phyloP scores from a whole-genome alignment of 2,113 vertebrate genomes.

The Lophius piscatorius region DNA sequence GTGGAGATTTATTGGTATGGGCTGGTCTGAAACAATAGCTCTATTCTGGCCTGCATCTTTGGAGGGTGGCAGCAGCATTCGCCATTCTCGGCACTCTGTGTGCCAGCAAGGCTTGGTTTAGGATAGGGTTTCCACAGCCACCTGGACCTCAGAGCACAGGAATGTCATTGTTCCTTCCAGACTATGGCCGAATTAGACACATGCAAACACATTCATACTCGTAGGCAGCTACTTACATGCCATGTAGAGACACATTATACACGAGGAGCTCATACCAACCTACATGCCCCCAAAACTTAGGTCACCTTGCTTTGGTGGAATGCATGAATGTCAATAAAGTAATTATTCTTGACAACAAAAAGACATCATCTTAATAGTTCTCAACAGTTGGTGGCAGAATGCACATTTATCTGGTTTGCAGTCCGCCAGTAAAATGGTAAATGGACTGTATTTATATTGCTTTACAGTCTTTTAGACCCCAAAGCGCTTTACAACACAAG shows the following conservation, averaged over 20 bases:
- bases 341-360: conserved; percentile 1
- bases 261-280: conserved; percentile 13
- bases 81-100: conserved; percentile 65
- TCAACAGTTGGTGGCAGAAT: no score
- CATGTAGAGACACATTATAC: background rate
- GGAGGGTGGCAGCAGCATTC: conserved; percentile 74
- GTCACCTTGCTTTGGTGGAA: conserved; percentile 32
- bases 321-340: background rate
- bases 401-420: no score
- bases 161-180: conserved; percentile 81
- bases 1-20: conserved; percentile 60
- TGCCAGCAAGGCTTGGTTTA: conserved; percentile 75
- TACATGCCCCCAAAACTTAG: conserved; percentile 22
- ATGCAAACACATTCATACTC: conserved; percentile 28
- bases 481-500: no score
- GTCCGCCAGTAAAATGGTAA: no score
- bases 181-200: conserved; percentile 62
- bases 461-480: no score
- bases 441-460: no score
- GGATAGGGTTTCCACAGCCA: conserved; percentile 83
- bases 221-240: background rate
- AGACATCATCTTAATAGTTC: no score
- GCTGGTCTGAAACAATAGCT: conserved; percentile 74
- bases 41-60: conserved; percentile 75
- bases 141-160: conserved; percentile 81